Evolutionary conservation across 2,888 invertebrate species (phyloP).

Genomic region (Sphaerophoria taeniata): DNA sequence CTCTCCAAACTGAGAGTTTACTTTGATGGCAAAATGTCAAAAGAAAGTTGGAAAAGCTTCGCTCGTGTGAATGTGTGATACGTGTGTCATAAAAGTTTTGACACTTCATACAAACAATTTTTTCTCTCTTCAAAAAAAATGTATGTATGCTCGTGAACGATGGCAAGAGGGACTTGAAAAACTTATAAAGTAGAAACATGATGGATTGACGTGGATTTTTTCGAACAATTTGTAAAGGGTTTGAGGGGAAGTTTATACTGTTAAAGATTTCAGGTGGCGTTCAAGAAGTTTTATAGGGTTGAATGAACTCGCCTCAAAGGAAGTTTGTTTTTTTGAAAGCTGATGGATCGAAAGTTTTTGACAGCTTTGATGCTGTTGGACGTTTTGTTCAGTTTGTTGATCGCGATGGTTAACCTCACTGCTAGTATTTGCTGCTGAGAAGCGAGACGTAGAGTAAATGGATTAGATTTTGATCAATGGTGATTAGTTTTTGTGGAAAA

Average conservation of each 20-base stretch:
- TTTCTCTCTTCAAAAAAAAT: slow-evolving; percentile 15
- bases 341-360: slow-evolving; percentile 37
- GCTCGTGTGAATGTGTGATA: slow-evolving; percentile 45
- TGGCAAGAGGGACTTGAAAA: slow-evolving; percentile 35
- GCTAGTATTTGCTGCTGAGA: slow-evolving; percentile 28
- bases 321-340: not conserved
- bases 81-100: slow-evolving; percentile 69
- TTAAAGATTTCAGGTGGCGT: slow-evolving; percentile 37
- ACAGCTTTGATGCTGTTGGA: slow-evolving; percentile 25
- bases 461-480: slow-evolving; percentile 38
- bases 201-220: slow-evolving; percentile 54
- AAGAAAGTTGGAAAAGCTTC: slow-evolving; percentile 45
- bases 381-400: not conserved
- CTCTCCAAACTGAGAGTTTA: not conserved
- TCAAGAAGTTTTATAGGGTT: slow-evolving; percentile 33
- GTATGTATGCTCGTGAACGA: slow-evolving; percentile 12
- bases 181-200: slow-evolving; percentile 51
- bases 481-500: slow-evolving; percentile 9
- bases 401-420: slow-evolving; percentile 20
- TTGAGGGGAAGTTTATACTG: not conserved
- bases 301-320: slow-evolving; percentile 44
- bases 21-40: slow-evolving; percentile 26
- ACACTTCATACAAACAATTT: slow-evolving; percentile 65
- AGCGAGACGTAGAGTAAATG: too few relatives aligned
- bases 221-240: not conserved